Evolutionary conservation across 1,140 invertebrate species (phyloP), one percentile per base, ranked within the genome.

Genomic region (Coenobita brevimanus): DNA sequence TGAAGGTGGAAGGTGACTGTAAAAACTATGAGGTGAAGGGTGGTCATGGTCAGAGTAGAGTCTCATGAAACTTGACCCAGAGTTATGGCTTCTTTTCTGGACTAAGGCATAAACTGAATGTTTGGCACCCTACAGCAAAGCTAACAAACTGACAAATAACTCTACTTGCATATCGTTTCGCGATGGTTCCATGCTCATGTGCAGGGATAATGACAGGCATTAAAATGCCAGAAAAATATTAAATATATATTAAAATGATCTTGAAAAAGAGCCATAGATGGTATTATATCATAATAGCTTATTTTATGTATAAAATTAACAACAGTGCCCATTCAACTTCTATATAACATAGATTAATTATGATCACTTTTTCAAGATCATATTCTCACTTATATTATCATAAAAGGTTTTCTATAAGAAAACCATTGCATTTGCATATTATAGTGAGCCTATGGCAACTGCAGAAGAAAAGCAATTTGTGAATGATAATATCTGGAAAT

Each of bases 181-280:
- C 86, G 86, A 88, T 88, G 86, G 86, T 88, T 88, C 86, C 86
- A 88, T 88, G 86, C 86, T 88, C 80, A 82, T 82, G 86, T 82
- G 86, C 86, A 88, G 80, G 86, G 86, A 88, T 88, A 82, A 75
- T 57, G 86, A 82, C 43, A 62, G 80, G 86, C 80, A 67, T 67
- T n/a, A 46, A 80, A 87, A 60, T 30, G 27, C 73, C 38, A 41
- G 50, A 78, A 67, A 78, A 64, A 17, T 69, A 86, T 67, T 75
- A 41, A 79, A 57, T 79, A 79, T 86, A 79, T 86, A 41, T 67
- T 38, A 33, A 43, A 50, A 73, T 46, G 84, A 79, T 75, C 84
- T 86, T 81, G 85, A 87, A 81, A 87, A 87, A 87, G 85, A 80
- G 85, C 67, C 30, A 46, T 57, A 76, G 46, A 36, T 64, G 24